These are phyloP conservation scores for Ditylenchus dipsaci DNA, from an alignment of 1,140 invertebrate species.

Conservation along the genomic window DNA sequence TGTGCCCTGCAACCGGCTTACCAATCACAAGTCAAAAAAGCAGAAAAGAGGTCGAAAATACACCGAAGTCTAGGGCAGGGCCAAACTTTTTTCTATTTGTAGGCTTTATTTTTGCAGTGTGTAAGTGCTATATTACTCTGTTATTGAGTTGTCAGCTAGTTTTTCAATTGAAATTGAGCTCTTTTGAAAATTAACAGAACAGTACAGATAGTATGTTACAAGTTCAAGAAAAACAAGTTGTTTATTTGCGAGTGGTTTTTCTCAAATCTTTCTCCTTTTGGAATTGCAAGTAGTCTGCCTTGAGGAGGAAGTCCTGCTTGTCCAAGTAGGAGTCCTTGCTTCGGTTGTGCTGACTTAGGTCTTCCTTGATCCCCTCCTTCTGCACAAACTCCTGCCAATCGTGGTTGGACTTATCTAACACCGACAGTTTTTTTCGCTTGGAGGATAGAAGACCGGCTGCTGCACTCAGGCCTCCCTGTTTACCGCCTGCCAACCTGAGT, in stretches of 20 bases:
- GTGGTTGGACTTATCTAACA: constrained; percentile 32
- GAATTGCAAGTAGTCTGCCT: constrained; percentile 33
- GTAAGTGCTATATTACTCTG: too few relatives aligned
- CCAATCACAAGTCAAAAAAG: too few relatives aligned
- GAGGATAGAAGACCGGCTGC: constrained; percentile 2
- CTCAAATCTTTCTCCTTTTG: constrained; percentile 30
- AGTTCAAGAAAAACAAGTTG: not conserved
- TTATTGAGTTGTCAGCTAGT: too few relatives aligned
- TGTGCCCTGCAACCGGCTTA: too few relatives aligned
- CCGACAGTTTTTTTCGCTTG: constrained; percentile 29
- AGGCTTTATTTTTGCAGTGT: too few relatives aligned
- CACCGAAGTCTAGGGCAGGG: too few relatives aligned
- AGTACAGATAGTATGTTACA: too few relatives aligned
- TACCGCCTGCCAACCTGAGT: not conserved
- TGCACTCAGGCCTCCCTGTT: constrained; percentile 4
- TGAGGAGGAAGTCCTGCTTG: constrained; percentile 37
- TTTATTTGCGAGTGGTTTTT: not conserved
- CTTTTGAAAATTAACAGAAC: too few relatives aligned
- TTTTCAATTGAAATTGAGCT: too few relatives aligned
- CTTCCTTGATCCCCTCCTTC: constrained; percentile 34
- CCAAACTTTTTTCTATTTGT: too few relatives aligned
- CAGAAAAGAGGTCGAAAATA: too few relatives aligned
- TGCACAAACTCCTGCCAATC: constrained; percentile 43
- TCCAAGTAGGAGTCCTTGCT: constrained; percentile 41
- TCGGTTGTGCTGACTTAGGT: constrained; percentile 23